Conservation (phyloP, 2,888 invertebrate genomes). For the Cheilosia impressa region DNA sequence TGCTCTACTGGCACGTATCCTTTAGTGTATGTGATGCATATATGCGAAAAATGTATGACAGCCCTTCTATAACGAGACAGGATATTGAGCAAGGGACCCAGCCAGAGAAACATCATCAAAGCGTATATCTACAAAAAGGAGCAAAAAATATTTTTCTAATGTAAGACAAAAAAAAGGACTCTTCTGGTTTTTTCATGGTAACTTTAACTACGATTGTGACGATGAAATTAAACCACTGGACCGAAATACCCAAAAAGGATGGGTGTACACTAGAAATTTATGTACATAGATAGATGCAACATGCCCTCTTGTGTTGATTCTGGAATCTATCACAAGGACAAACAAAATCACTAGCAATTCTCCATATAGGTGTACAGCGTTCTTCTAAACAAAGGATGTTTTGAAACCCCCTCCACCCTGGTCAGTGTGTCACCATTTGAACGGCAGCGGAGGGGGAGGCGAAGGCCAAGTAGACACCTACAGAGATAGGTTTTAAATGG, state of each 20-base stretch:
- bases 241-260: constrained; percentile 41
- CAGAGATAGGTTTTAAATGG: not conserved
- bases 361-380: constrained; percentile 2
- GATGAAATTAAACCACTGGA: constrained; percentile 65
- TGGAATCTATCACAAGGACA: constrained; percentile 39
- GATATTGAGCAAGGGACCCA: constrained; percentile 29
- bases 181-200: not conserved
- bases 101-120: not conserved
- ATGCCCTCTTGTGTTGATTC: constrained; percentile 7
- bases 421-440: constrained; percentile 31
- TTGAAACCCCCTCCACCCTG: constrained; percentile 10
- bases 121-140: not conserved
- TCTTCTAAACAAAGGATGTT: constrained; percentile 55
- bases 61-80: constrained; percentile 48
- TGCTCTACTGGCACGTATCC: constrained; percentile 67
- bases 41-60: constrained; percentile 39
- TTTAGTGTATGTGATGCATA: constrained; percentile 51
- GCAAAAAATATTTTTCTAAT: constrained; percentile 45
- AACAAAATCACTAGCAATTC: constrained; percentile 16
- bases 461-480: not conserved
- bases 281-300: not conserved
- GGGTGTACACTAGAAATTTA: constrained; percentile 25
- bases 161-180: constrained; percentile 38
- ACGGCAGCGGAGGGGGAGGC: not conserved
- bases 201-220: constrained; percentile 23